Evolutionary conservation across 2,113 vertebrate genomes (phyloP).

Genomic region (Oreocharis arfaki): DNA sequence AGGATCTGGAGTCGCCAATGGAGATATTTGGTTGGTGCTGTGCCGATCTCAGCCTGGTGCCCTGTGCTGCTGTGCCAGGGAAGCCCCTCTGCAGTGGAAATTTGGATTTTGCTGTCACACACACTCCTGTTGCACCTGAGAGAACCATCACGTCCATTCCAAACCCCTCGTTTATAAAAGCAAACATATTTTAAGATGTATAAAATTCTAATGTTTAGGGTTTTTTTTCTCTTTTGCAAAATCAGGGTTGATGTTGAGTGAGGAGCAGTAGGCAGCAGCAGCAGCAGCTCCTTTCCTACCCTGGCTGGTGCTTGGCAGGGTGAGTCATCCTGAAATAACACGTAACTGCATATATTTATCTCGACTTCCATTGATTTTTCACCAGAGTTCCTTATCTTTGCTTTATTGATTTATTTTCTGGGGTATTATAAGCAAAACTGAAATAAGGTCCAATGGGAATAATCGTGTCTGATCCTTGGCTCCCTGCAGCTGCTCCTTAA

Average conservation of each 20-base stretch:
- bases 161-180: background rate
- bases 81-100: background rate
- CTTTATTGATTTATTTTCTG: background rate
- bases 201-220: background rate
- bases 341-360: background rate
- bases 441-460: background rate
- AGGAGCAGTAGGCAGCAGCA: constrained; percentile 38
- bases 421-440: background rate
- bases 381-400: background rate
- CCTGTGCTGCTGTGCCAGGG: background rate
- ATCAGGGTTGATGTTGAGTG: background rate
- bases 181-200: background rate
- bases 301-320: constrained; percentile 12
- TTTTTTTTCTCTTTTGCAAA: background rate
- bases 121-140: background rate
- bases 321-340: constrained; percentile 35
- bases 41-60: background rate
- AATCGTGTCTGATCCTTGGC: background rate
- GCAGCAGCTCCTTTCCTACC: background rate
- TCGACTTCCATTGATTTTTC: background rate
- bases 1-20: background rate
- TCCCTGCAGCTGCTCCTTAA: background rate
- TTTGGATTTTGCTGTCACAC: background rate
- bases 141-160: background rate
- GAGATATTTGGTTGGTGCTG: background rate